These are phyloP conservation scores for Danio jaintianensis DNA, from an alignment of 2,797 vertebrate species.

Conservation along the genomic window DNA sequence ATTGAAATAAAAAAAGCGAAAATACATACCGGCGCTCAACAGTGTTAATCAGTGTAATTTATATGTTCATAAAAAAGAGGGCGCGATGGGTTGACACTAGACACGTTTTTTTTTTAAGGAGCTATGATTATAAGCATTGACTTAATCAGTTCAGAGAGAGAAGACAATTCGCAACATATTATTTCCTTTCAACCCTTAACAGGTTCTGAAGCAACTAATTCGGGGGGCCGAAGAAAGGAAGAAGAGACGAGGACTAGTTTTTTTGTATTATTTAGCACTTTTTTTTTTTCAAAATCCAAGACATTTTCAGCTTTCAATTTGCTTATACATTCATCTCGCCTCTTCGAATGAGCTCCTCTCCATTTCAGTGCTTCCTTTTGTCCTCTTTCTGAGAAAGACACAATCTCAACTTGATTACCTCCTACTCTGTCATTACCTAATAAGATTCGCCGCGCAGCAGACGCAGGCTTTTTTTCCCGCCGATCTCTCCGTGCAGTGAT, in stretches of 20 bases:
- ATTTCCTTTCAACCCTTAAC: slow-evolving; percentile 69
- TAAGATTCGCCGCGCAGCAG: slow-evolving; percentile 67
- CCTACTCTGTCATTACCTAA: slow-evolving; percentile 73
- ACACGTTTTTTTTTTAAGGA: slow-evolving; percentile 64
- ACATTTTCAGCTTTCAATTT: slow-evolving; percentile 60
- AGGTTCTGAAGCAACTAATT: slow-evolving; percentile 68
- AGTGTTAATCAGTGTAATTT: slow-evolving; percentile 78
- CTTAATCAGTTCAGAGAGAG: slow-evolving; percentile 70
- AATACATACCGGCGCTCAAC: slow-evolving; percentile 70
- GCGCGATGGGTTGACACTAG: slow-evolving; percentile 67
- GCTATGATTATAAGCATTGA: slow-evolving; percentile 70
- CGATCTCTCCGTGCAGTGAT: slow-evolving; percentile 65
- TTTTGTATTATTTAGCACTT: background rate
- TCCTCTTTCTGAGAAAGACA: slow-evolving; percentile 68
- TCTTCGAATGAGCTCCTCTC: slow-evolving; percentile 64
- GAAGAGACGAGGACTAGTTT: slow-evolving; percentile 57
- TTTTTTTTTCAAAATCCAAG: background rate
- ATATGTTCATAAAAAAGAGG: slow-evolving; percentile 71
- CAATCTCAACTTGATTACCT: slow-evolving; percentile 73
- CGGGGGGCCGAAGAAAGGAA: slow-evolving; percentile 62
- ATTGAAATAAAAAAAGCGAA: slow-evolving; percentile 72
- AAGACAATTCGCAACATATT: slow-evolving; percentile 69
- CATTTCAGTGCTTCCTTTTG: slow-evolving; percentile 68
- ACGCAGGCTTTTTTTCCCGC: slow-evolving; percentile 56
- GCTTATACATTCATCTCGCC: slow-evolving; percentile 58